Percentiles rank a stretch among this genome's conserved stretches.
Evolutionary conservation across 2,113 vertebrate genomes (phyloP).

Genomic region (Psophia crepitans): DNA sequence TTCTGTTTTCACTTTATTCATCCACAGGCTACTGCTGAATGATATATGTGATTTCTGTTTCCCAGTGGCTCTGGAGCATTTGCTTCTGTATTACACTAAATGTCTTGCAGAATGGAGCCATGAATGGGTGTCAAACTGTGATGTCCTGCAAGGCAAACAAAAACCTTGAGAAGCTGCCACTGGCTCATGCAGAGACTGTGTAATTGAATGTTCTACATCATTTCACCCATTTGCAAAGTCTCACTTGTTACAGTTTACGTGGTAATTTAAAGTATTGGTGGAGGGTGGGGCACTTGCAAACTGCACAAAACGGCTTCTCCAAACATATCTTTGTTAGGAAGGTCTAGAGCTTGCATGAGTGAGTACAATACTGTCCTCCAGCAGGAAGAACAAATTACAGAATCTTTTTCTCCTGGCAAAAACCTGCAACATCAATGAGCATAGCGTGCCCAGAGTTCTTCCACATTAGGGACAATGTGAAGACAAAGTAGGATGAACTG

Average conservation of each 20-base stretch:
- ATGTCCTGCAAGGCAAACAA: neutral
- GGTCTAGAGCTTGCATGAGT: neutral
- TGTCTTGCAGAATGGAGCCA: neutral
- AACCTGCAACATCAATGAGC: fast-evolving
- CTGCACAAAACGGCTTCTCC: neutral
- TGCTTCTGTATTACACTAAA: neutral
- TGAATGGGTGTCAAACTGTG: neutral
- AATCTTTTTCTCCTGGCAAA: neutral
- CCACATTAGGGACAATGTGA: fast-evolving
- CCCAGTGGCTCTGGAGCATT: neutral
- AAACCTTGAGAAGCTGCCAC: neutral
- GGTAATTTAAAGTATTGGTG: neutral
- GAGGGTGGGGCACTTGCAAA: neutral
- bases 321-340: neutral
- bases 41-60: fast-evolving
- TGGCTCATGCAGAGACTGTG: neutral
- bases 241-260: neutral
- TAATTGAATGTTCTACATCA: constrained; percentile 33
- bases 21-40: neutral
- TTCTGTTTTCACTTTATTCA: neutral
- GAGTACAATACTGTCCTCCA: neutral
- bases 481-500: neutral
- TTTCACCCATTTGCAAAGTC: neutral
- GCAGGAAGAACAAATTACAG: neutral
- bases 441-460: neutral